Conservation (phyloP, 2,888 invertebrate genomes). For the Alcis repandata region DNA sequence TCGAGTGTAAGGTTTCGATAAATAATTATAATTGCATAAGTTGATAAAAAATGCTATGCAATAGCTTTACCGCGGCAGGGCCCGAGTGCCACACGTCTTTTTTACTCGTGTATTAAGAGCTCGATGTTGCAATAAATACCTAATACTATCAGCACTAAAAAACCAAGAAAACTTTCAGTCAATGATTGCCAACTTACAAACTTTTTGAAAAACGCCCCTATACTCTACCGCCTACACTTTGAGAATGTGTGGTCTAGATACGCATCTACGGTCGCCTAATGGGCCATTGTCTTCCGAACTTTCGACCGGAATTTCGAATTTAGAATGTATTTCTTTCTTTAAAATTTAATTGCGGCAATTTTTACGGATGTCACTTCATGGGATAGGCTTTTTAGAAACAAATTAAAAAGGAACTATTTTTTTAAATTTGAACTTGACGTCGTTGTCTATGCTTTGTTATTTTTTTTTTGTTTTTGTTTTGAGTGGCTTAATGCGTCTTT, state of each 20-base stretch:
- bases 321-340: conserved; percentile 66
- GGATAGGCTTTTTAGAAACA: conserved; percentile 55
- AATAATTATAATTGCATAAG: no score
- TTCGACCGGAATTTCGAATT: conserved; percentile 63
- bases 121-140: no score
- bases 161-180: no score
- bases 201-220: no score
- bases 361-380: conserved; percentile 76
- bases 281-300: conserved; percentile 77
- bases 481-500: conserved; percentile 15
- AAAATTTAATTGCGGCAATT: conserved; percentile 82
- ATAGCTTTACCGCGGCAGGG: no score
- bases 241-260: conserved; percentile 66
- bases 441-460: conserved; percentile 22
- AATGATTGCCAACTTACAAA: no score
- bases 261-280: conserved; percentile 80
- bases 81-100: no score
- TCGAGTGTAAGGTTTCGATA: no score
- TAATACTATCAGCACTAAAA: no score
- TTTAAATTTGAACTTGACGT: background rate
- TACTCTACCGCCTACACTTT: conserved; percentile 28
- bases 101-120: no score
- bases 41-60: no score
- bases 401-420: conserved; percentile 29
- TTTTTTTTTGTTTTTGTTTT: conserved; percentile 13